These are phyloP conservation scores for Latrodectus elegans DNA, from an alignment of 2,888 invertebrate genomes.

Conservation along the genomic window DNA sequence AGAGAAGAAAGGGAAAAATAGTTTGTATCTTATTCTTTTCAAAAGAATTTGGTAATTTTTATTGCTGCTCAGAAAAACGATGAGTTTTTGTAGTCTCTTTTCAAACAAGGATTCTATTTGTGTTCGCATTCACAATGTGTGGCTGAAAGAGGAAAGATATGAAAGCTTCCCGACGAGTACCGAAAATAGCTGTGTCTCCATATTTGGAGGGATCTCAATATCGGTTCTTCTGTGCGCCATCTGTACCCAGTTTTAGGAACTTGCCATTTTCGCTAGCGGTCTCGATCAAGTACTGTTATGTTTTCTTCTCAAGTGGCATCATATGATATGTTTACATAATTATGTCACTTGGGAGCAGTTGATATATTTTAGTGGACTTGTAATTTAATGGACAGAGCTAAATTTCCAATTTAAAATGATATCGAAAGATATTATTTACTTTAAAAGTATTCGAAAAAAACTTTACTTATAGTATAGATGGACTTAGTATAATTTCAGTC, in stretches of 20 bases:
- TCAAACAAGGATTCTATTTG: conserved; percentile 47
- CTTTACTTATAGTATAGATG: neutral
- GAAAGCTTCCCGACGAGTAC: conserved; percentile 14
- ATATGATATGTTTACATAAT: neutral
- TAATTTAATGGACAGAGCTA: neutral
- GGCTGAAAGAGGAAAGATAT: conserved; percentile 55
- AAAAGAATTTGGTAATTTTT: neutral
- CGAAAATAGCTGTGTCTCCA: conserved; percentile 53
- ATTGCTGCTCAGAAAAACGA: neutral
- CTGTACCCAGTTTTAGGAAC: conserved; percentile 41
- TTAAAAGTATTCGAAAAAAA: neutral
- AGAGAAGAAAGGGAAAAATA: too few species aligned
- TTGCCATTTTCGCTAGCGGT: conserved; percentile 16
- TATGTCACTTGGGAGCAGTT: neutral
- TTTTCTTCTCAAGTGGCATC: neutral
- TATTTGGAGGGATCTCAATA: conserved; percentile 40
- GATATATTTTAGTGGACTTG: neutral
- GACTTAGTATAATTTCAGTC: neutral
- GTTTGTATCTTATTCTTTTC: too few species aligned
- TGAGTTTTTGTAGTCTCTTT: conserved; percentile 1
- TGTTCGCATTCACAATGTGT: conserved; percentile 33
- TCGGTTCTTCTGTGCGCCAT: conserved; percentile 35
- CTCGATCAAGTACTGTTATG: neutral
- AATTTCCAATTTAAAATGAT: neutral
- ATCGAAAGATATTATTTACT: neutral